Conservation (phyloP, 1,140 invertebrate species). For the Pseudomyrmex gracilis region DNA sequence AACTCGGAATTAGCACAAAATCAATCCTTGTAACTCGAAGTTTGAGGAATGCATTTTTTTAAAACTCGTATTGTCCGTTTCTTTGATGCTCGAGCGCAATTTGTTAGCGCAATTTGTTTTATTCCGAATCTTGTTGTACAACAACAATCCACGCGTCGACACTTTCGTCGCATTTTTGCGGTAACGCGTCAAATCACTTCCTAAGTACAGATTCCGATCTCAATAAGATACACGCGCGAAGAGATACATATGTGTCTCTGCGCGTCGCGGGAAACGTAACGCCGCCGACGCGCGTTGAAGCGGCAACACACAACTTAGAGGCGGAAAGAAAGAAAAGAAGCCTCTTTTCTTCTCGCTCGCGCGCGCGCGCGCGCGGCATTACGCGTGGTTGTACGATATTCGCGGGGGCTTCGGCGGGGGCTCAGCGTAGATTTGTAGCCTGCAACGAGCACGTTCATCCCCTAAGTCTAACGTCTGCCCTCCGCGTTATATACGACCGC, state of each 20-base stretch:
- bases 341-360: constrained; percentile 67
- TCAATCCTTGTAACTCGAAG: too few relatives aligned
- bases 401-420: constrained; percentile 75
- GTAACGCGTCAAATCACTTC: constrained; percentile 39
- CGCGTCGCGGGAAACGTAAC: neutral
- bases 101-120: neutral
- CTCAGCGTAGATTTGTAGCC: constrained; percentile 83
- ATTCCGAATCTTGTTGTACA: neutral
- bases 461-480: constrained; percentile 81
- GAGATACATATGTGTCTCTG: too few relatives aligned
- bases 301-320: constrained; percentile 30
- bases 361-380: constrained; percentile 29
- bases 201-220: neutral
- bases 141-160: neutral
- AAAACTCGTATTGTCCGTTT: too few relatives aligned
- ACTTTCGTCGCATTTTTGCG: constrained; percentile 33
- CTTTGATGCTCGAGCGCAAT: neutral
- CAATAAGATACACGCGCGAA: too few relatives aligned
- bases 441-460: constrained; percentile 80
- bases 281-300: neutral
- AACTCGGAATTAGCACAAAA: too few relatives aligned
- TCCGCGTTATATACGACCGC: constrained; percentile 79
- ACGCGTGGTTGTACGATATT: constrained; percentile 68
- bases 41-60: too few relatives aligned
- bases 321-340: neutral